Evolutionary conservation across 2,888 invertebrate genomes (phyloP).

Genomic region (Lasioglossum morio): DNA sequence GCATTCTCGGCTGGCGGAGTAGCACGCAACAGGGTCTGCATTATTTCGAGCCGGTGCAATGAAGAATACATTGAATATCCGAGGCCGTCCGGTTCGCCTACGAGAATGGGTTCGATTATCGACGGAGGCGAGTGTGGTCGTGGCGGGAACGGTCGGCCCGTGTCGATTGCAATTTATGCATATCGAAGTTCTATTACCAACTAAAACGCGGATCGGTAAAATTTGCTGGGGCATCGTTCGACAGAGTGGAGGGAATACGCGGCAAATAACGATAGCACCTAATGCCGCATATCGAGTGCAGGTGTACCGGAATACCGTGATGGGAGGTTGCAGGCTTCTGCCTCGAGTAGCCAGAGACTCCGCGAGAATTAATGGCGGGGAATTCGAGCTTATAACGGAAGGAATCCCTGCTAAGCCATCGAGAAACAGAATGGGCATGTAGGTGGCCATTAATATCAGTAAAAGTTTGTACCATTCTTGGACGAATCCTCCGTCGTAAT

Average conservation of each 20-base stretch:
- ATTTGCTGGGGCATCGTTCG: constrained; percentile 58
- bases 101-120: constrained; percentile 40
- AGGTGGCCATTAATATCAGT: constrained; percentile 68
- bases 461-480: constrained; percentile 65
- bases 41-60: background rate
- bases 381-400: constrained; percentile 74
- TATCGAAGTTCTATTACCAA: constrained; percentile 61
- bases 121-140: constrained; percentile 9
- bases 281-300: constrained; percentile 71
- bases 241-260: constrained; percentile 19
- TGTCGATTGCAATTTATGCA: constrained; percentile 66
- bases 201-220: constrained; percentile 60
- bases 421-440: constrained; percentile 63
- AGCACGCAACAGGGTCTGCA: constrained; percentile 11
- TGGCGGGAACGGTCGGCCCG: constrained; percentile 2
- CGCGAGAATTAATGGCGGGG: constrained; percentile 70
- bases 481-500: constrained; percentile 61
- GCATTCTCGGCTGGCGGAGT: background rate
- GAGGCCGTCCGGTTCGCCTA: constrained; percentile 2
- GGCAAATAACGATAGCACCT: constrained; percentile 63
- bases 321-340: constrained; percentile 51
- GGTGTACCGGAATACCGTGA: constrained; percentile 61
- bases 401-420: constrained; percentile 66
- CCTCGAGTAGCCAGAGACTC: constrained; percentile 49
- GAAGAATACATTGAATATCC: constrained; percentile 22